These are phyloP conservation scores for Ferrisia virgata DNA, from an alignment of 2,888 invertebrate genomes.

Conservation along the genomic window DNA sequence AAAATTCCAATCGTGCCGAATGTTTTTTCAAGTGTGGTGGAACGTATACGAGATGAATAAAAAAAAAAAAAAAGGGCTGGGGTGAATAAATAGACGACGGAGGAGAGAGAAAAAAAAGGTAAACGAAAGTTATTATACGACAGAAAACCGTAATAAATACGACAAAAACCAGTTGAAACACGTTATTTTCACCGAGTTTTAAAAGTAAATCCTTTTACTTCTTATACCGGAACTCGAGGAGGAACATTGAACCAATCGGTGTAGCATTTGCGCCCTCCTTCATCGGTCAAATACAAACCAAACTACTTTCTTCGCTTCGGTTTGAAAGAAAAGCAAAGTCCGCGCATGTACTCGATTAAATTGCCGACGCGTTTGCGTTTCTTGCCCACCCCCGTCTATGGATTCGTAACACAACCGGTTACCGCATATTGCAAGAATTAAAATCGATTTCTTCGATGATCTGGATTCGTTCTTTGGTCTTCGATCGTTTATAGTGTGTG, in stretches of 20 bases:
- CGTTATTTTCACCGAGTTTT: slow-evolving; percentile 36
- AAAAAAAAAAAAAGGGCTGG: background rate
- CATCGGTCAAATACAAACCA: slow-evolving; percentile 36
- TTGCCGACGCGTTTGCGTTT: slow-evolving; percentile 37
- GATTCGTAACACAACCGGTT: slow-evolving; percentile 33
- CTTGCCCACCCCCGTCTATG: slow-evolving; percentile 37
- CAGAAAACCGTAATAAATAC: slow-evolving; percentile 28
- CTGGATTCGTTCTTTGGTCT: background rate
- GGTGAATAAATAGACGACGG: background rate
- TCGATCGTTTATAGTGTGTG: too few species aligned
- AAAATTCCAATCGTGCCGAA: background rate
- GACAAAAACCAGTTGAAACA: slow-evolving; percentile 38
- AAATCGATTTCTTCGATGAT: slow-evolving; percentile 39
- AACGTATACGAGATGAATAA: too few species aligned
- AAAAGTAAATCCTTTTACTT: slow-evolving; percentile 40
- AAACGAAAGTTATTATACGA: slow-evolving; percentile 4
- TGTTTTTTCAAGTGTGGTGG: background rate
- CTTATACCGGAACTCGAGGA: slow-evolving; percentile 34
- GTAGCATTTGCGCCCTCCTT: slow-evolving; percentile 41
- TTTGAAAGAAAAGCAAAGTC: slow-evolving; percentile 28
- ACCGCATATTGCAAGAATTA: slow-evolving; percentile 15
- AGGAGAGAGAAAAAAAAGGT: background rate
- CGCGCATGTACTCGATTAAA: slow-evolving; percentile 32
- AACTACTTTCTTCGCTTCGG: slow-evolving; percentile 41
- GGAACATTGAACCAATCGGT: slow-evolving; percentile 32